Evolutionary conservation across 2,888 invertebrate genomes (phyloP).

Genomic region (Zaprionus bogoriensis): DNA sequence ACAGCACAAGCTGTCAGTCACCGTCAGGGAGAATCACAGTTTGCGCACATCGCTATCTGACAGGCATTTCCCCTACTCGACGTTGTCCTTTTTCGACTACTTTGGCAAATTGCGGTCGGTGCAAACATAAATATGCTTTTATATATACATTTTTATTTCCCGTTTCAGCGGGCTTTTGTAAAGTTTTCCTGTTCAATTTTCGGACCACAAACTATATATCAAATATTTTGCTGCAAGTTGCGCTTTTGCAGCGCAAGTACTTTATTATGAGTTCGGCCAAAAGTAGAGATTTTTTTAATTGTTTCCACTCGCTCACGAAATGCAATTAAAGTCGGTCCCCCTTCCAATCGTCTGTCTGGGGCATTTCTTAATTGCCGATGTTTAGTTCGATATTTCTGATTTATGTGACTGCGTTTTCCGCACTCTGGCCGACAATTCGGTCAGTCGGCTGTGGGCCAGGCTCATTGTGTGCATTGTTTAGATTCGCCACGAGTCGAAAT

Average conservation of each 20-base stretch:
- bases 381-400: conserved; percentile 42
- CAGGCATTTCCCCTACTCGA: conserved; percentile 1
- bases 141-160: neutral
- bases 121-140: conserved; percentile 26
- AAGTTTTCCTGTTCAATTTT: conserved; percentile 21
- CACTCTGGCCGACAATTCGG: conserved; percentile 24
- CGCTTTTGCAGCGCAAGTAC: neutral
- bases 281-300: conserved; percentile 19
- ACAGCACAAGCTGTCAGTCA: conserved; percentile 2
- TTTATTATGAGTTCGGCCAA: conserved; percentile 4
- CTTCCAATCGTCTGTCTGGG: conserved; percentile 1
- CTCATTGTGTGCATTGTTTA: conserved; percentile 27
- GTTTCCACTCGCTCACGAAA: conserved; percentile 25
- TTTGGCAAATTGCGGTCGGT: conserved; percentile 45
- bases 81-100: conserved; percentile 12
- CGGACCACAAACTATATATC: conserved; percentile 15
- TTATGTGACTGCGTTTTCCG: conserved; percentile 23
- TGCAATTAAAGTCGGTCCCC: conserved; percentile 36
- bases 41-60: conserved; percentile 31
- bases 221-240: conserved; percentile 28
- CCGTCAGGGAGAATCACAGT: conserved; percentile 23
- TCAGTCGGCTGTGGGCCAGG: conserved; percentile 8
- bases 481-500: conserved; percentile 28
- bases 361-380: conserved; percentile 51
- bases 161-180: conserved; percentile 35